Base-by-base conservation (phyloP, 1,140 invertebrate genomes). In the Plectus sambesii region DNA sequence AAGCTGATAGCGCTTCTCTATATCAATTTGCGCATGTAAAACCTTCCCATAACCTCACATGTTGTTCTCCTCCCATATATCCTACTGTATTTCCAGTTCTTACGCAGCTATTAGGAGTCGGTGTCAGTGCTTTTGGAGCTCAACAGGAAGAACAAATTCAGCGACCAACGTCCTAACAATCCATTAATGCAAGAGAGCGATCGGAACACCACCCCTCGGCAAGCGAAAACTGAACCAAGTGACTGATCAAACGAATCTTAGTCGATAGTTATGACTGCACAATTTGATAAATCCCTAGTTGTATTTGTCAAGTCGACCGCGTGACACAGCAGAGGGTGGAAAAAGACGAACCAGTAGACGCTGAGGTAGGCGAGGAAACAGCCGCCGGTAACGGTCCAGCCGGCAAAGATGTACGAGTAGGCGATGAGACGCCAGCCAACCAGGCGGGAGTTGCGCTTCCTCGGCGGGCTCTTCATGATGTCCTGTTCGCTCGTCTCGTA, bases 401-500 rank as follows among this genome's bases (percentile, higher is more conserved):
- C 63, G 20, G 65, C 56, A 30, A 68, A 61, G 22, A 68, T 22
- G 37, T 62, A 62, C 1, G 60, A 47, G 33, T 62, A 62, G 5
- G 53, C 30, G 8, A 62, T 23, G 19, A 62, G 51, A 23, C 57
- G 37, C 17, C 56, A 49, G 29, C 51, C 50, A 24, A 59, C 47
- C 5, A 60, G 27, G 23, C 48, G 17, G 9, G 56, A 30, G 33
- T 26, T 12, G 26, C 44, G 41, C 17, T 58, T 58, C 46, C 68
- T 49, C 6, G 68, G 68, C 20, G 52, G 48, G 29, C 60, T 61
- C 41, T 65, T 62, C 68, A 69, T 69, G 25, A 69, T 69, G 41
- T 69, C 68, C 6, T 56, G 47, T 46, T 69, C 68, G 5, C 68
- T 62, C 37, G 63, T 58, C 55, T 69, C 68, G 50, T 69, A 69